Evolutionary conservation across 2,888 invertebrate species (phyloP), one percentile per base, ranked within the genome.

Genomic region (Lagria hirta): DNA sequence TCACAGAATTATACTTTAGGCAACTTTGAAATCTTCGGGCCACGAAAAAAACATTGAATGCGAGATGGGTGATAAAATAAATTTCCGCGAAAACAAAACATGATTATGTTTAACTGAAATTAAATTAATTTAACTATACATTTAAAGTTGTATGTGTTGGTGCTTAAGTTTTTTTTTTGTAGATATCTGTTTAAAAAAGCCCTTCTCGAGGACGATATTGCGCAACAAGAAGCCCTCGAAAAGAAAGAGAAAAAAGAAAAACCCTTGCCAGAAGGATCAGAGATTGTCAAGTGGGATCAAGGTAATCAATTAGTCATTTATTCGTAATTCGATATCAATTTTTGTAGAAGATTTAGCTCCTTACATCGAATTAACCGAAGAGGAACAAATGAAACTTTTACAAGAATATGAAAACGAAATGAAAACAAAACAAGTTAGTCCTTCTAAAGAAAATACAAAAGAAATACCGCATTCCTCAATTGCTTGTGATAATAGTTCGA

Each of bases 171-270:
- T 24, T 10, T 23, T 16, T 29, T 36, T 44, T 51, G 3, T 35
- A 60, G 58, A 53, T 91, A 89, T 68, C 76, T 88, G 60, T 91
- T 88, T 73, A 84, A 86, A 62, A 83, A 88, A 62, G 86, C 88
- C n/a, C 71, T 87, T 28, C 71, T 88, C 1, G 83, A 87, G 61
- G 82, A 86, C 68, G 81, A 84, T 2, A 75, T 88, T 57, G 84
- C 85, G 4, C 80, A 84, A 16, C 78, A 81, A 46, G 75, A 84
- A 32, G 80, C 81, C 23, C 69, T 77, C 49, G 79, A 77, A 60
- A 73, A 74, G 55, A 62, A 64, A 34, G 71, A 71, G 58, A 61
- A 62, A 58, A 79, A 67, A 70, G 78, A 64, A 50, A 72, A 68
- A 56, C 63, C 70, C 56, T 66, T 72, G 23, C 71, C 74, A 3